A percentile compares a stretch with the other conserved stretches of the same genome.
phyloP scores from a whole-genome alignment of 2,113 vertebrate species.

The Sialia sialis region DNA sequence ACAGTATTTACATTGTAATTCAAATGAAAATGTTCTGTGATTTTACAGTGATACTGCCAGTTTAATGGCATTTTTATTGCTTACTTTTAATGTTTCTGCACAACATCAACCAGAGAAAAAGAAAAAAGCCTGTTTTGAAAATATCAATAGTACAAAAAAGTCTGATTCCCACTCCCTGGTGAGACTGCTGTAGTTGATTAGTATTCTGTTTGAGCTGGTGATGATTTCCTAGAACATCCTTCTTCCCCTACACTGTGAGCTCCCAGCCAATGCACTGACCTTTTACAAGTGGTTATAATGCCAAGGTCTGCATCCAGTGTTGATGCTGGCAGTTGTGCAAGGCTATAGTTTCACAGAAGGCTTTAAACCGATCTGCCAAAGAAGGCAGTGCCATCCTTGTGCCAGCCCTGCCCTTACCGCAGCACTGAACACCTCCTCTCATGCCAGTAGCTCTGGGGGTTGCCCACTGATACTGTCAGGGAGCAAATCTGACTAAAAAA shows the following conservation, averaged over 20 bases:
- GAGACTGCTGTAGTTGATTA: not conserved
- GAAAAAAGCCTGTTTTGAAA: not conserved
- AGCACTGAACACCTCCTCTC: not conserved
- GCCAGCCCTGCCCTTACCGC: not conserved
- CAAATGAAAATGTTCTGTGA: not conserved
- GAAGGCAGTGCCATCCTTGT: not conserved
- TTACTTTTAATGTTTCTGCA: not conserved
- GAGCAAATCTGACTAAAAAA: conserved; percentile 9
- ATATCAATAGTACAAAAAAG: not conserved
- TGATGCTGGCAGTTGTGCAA: not conserved
- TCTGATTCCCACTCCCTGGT: not conserved
- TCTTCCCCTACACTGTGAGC: not conserved
- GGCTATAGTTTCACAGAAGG: not conserved
- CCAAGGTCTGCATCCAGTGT: not conserved
- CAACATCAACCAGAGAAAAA: not conserved
- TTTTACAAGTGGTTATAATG: not conserved
- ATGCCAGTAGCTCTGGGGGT: not conserved
- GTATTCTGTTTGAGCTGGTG: not conserved
- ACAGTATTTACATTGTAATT: not conserved
- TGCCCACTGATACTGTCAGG: not conserved
- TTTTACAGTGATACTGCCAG: not conserved
- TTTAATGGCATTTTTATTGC: not conserved
- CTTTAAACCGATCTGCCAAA: not conserved
- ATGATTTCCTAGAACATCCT: not conserved
- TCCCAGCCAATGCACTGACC: not conserved